Percentiles rank a stretch among this genome's conserved stretches.
Conservation (phyloP, 2,113 vertebrate genomes). For the Artemisiospiza belli region DNA sequence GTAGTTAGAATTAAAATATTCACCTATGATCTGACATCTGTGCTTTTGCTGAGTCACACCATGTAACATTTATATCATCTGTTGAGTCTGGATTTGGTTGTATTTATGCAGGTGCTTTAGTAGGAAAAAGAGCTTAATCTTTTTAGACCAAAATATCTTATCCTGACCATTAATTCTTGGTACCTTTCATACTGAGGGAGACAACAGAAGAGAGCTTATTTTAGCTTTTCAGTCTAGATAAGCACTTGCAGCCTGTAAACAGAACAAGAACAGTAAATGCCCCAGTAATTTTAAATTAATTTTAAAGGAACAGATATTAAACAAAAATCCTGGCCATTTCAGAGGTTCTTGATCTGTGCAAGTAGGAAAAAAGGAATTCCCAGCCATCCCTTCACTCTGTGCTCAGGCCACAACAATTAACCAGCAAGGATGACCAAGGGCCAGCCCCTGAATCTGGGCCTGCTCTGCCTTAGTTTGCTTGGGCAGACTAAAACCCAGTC, state of each 20-base stretch:
- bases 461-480: neutral
- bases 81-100: constrained; percentile 4
- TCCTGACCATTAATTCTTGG: neutral
- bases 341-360: neutral
- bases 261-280: neutral
- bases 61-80: neutral
- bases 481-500: neutral
- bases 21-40: neutral
- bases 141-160: neutral
- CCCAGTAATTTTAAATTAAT: neutral
- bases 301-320: neutral
- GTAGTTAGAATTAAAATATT: neutral
- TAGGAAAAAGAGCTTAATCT: neutral
- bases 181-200: neutral
- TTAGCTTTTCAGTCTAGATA: neutral
- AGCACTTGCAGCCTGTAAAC: neutral
- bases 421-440: neutral
- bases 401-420: neutral
- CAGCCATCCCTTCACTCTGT: neutral
- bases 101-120: constrained; percentile 7
- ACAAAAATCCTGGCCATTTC: neutral
- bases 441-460: neutral
- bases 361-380: neutral
- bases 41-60: neutral
- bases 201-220: neutral